These are phyloP conservation scores for Spondyliosoma cantharus DNA, from an alignment of 2,797 vertebrate species.

Conservation along the genomic window DNA sequence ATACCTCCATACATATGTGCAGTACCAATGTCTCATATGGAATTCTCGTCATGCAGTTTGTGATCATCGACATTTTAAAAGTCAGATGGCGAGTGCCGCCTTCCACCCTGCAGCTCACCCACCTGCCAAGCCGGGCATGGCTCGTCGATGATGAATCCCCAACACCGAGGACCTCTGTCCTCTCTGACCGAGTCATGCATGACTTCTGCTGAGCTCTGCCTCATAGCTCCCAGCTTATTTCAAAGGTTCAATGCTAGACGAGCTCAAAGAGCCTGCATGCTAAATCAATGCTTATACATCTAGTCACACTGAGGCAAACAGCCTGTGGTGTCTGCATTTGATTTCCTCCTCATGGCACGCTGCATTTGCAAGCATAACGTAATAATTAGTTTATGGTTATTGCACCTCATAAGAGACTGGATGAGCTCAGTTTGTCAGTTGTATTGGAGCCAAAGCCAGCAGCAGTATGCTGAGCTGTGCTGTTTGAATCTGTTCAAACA, in stretches of 20 bases:
- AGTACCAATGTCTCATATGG: not conserved
- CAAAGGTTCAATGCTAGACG: conserved; percentile 39
- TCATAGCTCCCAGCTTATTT: conserved; percentile 49
- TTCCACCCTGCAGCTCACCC: conserved; percentile 16
- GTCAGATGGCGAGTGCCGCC: conserved; percentile 18
- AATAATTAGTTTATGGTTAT: conserved; percentile 65
- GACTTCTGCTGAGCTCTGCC: conserved; percentile 60
- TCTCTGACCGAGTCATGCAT: conserved; percentile 44
- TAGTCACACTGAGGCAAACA: conserved; percentile 38
- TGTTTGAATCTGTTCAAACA: conserved; percentile 44
- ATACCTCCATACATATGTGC: not conserved
- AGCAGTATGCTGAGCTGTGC: conserved; percentile 54
- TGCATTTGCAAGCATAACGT: conserved; percentile 63
- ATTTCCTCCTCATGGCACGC: conserved; percentile 48
- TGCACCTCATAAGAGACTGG: conserved; percentile 47
- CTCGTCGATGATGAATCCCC: conserved; percentile 44
- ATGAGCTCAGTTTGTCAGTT: conserved; percentile 60
- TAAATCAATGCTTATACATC: conserved; percentile 49
- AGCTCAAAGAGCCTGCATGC: conserved; percentile 26
- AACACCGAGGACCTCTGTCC: conserved; percentile 37
- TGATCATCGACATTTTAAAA: conserved; percentile 31
- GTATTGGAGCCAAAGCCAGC: conserved; percentile 48
- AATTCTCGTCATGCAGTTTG: conserved; percentile 7
- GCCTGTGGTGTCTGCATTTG: conserved; percentile 48
- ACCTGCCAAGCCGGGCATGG: conserved; percentile 32